Evolutionary conservation across 2,888 invertebrate genomes (phyloP).

Genomic region (Lithosia quadra): DNA sequence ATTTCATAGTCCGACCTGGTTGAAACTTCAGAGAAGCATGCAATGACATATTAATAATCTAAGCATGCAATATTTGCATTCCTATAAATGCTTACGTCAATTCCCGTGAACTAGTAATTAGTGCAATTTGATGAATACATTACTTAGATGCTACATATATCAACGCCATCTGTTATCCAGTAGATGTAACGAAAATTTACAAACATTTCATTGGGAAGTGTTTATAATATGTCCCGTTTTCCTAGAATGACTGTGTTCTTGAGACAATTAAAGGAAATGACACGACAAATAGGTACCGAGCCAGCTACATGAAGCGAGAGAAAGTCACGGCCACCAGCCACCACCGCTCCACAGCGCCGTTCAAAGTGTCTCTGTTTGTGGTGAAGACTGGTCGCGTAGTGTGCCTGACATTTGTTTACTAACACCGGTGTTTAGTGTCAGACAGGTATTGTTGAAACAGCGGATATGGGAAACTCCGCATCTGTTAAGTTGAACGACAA

Average conservation of each 20-base stretch:
- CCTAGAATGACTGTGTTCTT: slow-evolving; percentile 26
- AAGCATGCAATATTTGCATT: too few species aligned
- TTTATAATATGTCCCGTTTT: slow-evolving; percentile 29
- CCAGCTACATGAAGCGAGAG: slow-evolving; percentile 59
- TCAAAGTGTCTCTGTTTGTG: slow-evolving; percentile 60
- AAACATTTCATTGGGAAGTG: background rate
- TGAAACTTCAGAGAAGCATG: too few species aligned
- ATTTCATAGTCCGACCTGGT: too few species aligned
- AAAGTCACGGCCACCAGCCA: slow-evolving; percentile 80
- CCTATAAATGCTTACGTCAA: too few species aligned
- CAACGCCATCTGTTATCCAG: slow-evolving; percentile 43
- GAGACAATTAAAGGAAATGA: slow-evolving; percentile 60
- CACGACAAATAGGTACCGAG: slow-evolving; percentile 37
- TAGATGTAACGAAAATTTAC: slow-evolving; percentile 20
- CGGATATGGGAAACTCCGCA: slow-evolving; percentile 79
- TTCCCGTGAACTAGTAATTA: background rate
- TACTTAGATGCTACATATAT: background rate
- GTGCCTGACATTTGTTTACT: slow-evolving; percentile 40
- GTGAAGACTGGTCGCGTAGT: slow-evolving; percentile 66
- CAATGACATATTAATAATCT: too few species aligned
- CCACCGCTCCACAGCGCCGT: slow-evolving; percentile 41
- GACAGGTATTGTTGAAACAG: slow-evolving; percentile 26
- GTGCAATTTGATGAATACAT: background rate
- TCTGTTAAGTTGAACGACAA: slow-evolving; percentile 80
- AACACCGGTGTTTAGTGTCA: slow-evolving; percentile 46